Evolutionary conservation across 2,113 vertebrate genomes (phyloP).

Genomic region (Gambusia holbrooki): DNA sequence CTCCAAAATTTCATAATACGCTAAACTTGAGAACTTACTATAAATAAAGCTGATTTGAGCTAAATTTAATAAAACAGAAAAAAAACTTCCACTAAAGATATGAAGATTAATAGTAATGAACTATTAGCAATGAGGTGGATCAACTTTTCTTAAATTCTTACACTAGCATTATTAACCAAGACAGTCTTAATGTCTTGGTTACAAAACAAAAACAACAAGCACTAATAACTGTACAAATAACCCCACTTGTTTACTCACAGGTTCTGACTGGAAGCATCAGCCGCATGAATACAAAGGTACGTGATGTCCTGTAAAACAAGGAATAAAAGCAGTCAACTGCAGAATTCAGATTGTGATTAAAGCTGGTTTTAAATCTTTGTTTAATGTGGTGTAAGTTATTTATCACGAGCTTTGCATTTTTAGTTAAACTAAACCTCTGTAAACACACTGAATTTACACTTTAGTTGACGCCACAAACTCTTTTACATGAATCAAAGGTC

Average conservation of each 20-base stretch:
- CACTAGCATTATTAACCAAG: neutral
- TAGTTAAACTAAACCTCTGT: neutral
- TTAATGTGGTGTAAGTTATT: neutral
- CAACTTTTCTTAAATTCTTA: neutral
- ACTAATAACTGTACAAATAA: neutral
- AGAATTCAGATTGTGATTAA: neutral
- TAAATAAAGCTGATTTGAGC: no score
- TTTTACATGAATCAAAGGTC: constrained; percentile 34
- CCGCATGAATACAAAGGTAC: constrained; percentile 88
- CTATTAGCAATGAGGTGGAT: no score
- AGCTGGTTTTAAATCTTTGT: neutral
- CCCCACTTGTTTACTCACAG: constrained; percentile 79
- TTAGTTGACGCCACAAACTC: neutral
- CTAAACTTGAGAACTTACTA: no score
- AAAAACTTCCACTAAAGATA: no score
- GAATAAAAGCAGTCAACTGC: constrained; percentile 3
- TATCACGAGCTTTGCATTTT: neutral
- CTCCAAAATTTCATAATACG: neutral
- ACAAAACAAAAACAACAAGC: neutral
- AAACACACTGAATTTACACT: neutral
- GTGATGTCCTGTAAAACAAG: constrained; percentile 82
- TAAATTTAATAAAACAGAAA: no score
- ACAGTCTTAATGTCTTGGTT: neutral
- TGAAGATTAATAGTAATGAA: no score
- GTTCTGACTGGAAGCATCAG: constrained; percentile 86